These are phyloP conservation scores for Helicoverpa zea DNA, from an alignment of 1,140 invertebrate species.

Conservation along the genomic window DNA sequence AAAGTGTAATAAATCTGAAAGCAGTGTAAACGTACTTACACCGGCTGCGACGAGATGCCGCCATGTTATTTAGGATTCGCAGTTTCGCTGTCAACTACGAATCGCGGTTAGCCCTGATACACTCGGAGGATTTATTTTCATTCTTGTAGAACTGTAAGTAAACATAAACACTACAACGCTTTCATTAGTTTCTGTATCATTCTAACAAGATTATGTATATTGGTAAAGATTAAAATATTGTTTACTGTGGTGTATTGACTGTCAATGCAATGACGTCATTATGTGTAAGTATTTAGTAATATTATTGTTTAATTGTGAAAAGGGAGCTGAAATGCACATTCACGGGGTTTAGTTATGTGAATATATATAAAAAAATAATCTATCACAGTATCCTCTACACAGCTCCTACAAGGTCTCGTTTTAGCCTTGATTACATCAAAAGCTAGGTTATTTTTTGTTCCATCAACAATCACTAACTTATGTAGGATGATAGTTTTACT, in stretches of 20 bases:
- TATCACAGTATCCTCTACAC: slow-evolving; percentile 2
- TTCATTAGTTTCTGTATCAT: slow-evolving; percentile 44
- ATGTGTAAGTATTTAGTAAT: slow-evolving; percentile 54
- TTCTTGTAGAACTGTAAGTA: slow-evolving; percentile 60
- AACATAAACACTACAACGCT: slow-evolving; percentile 29
- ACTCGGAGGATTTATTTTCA: slow-evolving; percentile 64
- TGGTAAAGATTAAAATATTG: slow-evolving; percentile 65
- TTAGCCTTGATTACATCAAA: slow-evolving; percentile 56
- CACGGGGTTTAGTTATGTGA: background rate
- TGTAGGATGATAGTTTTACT: background rate
- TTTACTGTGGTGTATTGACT: slow-evolving; percentile 84
- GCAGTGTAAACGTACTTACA: slow-evolving; percentile 69
- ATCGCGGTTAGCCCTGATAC: slow-evolving; percentile 73
- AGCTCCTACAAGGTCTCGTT: slow-evolving; percentile 53
- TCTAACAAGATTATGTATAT: background rate
- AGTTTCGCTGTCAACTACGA: slow-evolving; percentile 83
- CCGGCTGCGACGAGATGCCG: slow-evolving; percentile 84
- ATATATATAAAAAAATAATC: background rate
- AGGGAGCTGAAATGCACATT: background rate
- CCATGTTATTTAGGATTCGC: slow-evolving; percentile 82
- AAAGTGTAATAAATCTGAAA: slow-evolving; percentile 56
- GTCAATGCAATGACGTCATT: slow-evolving; percentile 75
- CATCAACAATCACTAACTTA: slow-evolving; percentile 45
- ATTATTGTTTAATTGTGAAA: slow-evolving; percentile 29
- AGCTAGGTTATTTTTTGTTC: slow-evolving; percentile 64